Evolutionary conservation across 1,140 invertebrate species (phyloP).

Genomic region (Eupristina koningsbergeri): DNA sequence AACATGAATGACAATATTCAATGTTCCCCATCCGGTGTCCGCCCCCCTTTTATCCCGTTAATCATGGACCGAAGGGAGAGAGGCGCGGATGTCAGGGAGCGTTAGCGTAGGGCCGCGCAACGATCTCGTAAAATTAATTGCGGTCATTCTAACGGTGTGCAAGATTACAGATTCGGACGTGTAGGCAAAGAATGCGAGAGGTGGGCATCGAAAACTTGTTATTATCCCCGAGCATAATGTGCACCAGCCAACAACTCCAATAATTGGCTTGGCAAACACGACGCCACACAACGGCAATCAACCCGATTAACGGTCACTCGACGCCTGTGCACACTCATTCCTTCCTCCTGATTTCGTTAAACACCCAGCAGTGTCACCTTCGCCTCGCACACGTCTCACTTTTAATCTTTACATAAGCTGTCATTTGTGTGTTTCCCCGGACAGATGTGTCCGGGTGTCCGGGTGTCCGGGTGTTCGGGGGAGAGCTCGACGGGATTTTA

Average conservation of each 20-base stretch:
- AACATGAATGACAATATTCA: slow-evolving; percentile 21
- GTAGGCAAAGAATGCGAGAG: not conserved
- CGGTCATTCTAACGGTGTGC: slow-evolving; percentile 53
- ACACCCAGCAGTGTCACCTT: not conserved
- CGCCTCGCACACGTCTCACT: not conserved
- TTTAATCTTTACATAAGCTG: slow-evolving; percentile 44
- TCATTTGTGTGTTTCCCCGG: slow-evolving; percentile 18
- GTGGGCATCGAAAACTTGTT: slow-evolving; percentile 41
- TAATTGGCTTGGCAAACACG: slow-evolving; percentile 45
- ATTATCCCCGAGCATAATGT: slow-evolving; percentile 51
- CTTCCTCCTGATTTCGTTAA: not conserved
- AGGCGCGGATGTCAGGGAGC: not conserved
- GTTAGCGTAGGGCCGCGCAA: not conserved
- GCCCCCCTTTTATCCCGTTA: slow-evolving; percentile 10
- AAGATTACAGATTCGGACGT: slow-evolving; percentile 24
- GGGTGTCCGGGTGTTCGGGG: not conserved
- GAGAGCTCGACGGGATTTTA: not conserved
- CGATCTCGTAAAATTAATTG: slow-evolving; percentile 54
- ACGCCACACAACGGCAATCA: slow-evolving; percentile 20
- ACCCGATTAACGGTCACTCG: slow-evolving; percentile 24
- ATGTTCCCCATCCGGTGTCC: not conserved
- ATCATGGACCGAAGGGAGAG: slow-evolving; percentile 14
- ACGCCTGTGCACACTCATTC: not conserved
- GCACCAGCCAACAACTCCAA: slow-evolving; percentile 49
- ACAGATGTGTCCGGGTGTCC: slow-evolving; percentile 3